Conservation (phyloP, 2,888 invertebrate species). For the Dendrolimus pini region DNA sequence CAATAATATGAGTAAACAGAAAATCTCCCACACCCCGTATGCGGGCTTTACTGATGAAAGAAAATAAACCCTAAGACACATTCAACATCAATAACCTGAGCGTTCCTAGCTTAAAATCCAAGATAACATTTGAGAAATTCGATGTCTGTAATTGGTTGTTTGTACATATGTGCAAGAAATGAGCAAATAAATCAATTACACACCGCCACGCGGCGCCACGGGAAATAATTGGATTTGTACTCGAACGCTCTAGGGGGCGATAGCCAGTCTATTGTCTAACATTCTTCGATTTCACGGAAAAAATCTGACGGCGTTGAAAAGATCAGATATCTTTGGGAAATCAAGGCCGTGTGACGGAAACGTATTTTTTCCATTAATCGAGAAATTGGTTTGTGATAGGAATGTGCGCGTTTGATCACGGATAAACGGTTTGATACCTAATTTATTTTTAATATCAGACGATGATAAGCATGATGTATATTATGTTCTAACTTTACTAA, state of each 20-base stretch:
- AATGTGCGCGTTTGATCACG: not conserved
- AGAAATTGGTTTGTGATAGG: slow-evolving; percentile 18
- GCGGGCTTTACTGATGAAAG: too few relatives aligned
- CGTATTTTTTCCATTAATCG: slow-evolving; percentile 18
- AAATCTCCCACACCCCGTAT: too few relatives aligned
- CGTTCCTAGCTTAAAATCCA: not conserved
- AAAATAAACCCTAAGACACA: too few relatives aligned
- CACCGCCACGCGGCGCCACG: slow-evolving; percentile 48
- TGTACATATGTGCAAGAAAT: slow-evolving; percentile 43
- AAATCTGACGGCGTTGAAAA: slow-evolving; percentile 31
- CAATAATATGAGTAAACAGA: too few relatives aligned
- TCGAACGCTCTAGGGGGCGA: slow-evolving; percentile 50
- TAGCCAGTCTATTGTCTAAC: slow-evolving; percentile 53
- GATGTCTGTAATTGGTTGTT: slow-evolving; percentile 27
- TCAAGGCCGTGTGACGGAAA: slow-evolving; percentile 8
- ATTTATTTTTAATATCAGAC: too few relatives aligned
- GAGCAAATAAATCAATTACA: slow-evolving; percentile 70
- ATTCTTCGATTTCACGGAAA: slow-evolving; percentile 38
- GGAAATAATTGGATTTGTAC: slow-evolving; percentile 67
- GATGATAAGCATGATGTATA: too few relatives aligned
- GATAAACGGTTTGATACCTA: not conserved
- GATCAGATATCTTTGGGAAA: slow-evolving; percentile 21
- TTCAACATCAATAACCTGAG: slow-evolving; percentile 6
- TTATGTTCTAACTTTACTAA: too few relatives aligned
- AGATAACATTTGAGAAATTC: slow-evolving; percentile 13